Conservation (phyloP, 2,888 invertebrate genomes). For the Bursaphelenchus okinawaensis region DNA sequence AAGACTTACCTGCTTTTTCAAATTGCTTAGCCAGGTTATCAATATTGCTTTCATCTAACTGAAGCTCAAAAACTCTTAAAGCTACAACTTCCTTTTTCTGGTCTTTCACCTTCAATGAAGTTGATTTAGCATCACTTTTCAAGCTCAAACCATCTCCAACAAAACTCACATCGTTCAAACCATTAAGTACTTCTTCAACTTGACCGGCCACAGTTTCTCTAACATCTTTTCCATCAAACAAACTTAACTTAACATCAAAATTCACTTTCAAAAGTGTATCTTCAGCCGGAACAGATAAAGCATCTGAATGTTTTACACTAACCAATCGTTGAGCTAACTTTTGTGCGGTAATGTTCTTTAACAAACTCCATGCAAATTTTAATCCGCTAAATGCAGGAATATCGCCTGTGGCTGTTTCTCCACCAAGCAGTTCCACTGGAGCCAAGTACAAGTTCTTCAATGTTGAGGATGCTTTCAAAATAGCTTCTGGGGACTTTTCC, state of each 20-base stretch:
- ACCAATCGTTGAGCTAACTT: constrained; percentile 7
- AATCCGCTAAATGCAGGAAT: not conserved
- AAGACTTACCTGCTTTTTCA: not conserved
- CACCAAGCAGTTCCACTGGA: constrained; percentile 5
- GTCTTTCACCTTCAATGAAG: not conserved
- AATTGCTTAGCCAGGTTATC: not conserved
- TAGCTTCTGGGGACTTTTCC: not conserved
- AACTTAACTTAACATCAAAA: not conserved
- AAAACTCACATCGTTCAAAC: not conserved
- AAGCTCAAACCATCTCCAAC: not conserved
- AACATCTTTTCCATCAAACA: not conserved
- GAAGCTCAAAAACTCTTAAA: not conserved
- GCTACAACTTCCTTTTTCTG: constrained; percentile 4
- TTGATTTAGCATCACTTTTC: not conserved
- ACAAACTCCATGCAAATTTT: not conserved
- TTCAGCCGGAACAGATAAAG: not conserved
- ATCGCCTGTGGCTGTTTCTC: not conserved
- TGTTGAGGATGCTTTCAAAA: not conserved
- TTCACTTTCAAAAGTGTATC: not conserved
- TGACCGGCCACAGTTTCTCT: not conserved
- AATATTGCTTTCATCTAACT: not conserved
- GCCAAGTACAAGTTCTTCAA: not conserved
- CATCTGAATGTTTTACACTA: constrained; percentile 3
- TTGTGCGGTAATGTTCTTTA: constrained; percentile 9
- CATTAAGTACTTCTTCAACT: not conserved